These are phyloP conservation scores for Arrhamphus sclerolepis DNA, from an alignment of 2,797 vertebrate genomes.

Conservation along the genomic window DNA sequence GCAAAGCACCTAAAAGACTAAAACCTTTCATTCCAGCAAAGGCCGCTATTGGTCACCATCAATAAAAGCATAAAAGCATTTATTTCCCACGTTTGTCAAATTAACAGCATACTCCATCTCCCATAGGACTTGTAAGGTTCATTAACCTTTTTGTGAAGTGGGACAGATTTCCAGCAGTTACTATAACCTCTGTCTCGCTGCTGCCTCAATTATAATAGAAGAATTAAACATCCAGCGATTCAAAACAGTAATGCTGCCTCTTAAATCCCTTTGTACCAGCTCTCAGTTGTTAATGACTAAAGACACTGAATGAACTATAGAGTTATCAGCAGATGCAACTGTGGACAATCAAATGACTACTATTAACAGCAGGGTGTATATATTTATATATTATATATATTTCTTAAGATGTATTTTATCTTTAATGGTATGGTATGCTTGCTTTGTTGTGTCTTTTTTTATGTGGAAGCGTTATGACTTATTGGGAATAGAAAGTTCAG, in stretches of 20 bases:
- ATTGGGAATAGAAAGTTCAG: too few species aligned
- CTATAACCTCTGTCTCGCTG: slow-evolving; percentile 85
- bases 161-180: slow-evolving; percentile 86
- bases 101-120: slow-evolving; percentile 90
- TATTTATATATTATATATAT: slow-evolving; percentile 24
- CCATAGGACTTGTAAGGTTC: slow-evolving; percentile 87
- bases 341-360: slow-evolving; percentile 69
- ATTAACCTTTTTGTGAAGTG: slow-evolving; percentile 88
- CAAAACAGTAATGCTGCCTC: slow-evolving; percentile 82
- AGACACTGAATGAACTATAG: slow-evolving; percentile 77
- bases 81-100: slow-evolving; percentile 90
- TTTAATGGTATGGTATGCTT: not conserved
- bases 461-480: too few species aligned
- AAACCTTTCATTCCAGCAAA: slow-evolving; percentile 90
- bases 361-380: slow-evolving; percentile 44
- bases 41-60: slow-evolving; percentile 87
- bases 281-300: slow-evolving; percentile 82
- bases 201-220: slow-evolving; percentile 89
- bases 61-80: slow-evolving; percentile 92
- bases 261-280: slow-evolving; percentile 83
- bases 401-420: slow-evolving; percentile 46
- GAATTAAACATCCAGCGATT: slow-evolving; percentile 86
- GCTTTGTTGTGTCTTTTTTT: too few species aligned
- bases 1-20: slow-evolving; percentile 86
- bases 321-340: slow-evolving; percentile 73